phyloP scores from a whole-genome alignment of 2,888 invertebrate genomes.

The Tetheella fluctuosa region DNA sequence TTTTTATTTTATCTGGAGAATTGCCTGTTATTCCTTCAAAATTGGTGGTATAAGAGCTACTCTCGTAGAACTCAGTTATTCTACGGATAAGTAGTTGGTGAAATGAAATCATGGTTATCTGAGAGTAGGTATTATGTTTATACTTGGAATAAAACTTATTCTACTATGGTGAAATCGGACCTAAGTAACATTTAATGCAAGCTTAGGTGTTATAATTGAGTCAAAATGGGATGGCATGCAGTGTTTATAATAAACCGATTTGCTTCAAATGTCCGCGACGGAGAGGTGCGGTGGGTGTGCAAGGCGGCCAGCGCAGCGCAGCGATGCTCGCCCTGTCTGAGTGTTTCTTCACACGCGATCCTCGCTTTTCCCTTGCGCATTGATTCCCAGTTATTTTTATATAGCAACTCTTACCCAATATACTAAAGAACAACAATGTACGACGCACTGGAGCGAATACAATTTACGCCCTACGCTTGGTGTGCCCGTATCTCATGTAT shows the following conservation, averaged over 20 bases:
- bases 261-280: background rate
- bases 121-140: too few relatives aligned
- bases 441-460: constrained; percentile 27
- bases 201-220: background rate
- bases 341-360: constrained; percentile 38
- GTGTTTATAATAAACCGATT: constrained; percentile 1
- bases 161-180: too few relatives aligned
- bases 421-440: constrained; percentile 29
- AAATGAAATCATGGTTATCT: too few relatives aligned
- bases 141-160: too few relatives aligned
- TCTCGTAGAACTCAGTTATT: too few relatives aligned
- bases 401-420: constrained; percentile 35
- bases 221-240: background rate
- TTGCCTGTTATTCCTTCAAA: too few relatives aligned
- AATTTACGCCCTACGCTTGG: constrained; percentile 24
- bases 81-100: too few relatives aligned
- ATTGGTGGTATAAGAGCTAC: too few relatives aligned
- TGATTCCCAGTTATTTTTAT: constrained; percentile 45
- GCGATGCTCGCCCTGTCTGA: constrained; percentile 13
- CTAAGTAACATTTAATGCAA: background rate
- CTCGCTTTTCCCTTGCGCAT: constrained; percentile 34
- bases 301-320: constrained; percentile 20
- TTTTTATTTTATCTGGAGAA: too few relatives aligned
- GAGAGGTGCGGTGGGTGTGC: constrained; percentile 12
- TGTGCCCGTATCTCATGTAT: constrained; percentile 21